phyloP scores from a whole-genome alignment of 2,797 vertebrate species.

The Miopithecus talapoin region DNA sequence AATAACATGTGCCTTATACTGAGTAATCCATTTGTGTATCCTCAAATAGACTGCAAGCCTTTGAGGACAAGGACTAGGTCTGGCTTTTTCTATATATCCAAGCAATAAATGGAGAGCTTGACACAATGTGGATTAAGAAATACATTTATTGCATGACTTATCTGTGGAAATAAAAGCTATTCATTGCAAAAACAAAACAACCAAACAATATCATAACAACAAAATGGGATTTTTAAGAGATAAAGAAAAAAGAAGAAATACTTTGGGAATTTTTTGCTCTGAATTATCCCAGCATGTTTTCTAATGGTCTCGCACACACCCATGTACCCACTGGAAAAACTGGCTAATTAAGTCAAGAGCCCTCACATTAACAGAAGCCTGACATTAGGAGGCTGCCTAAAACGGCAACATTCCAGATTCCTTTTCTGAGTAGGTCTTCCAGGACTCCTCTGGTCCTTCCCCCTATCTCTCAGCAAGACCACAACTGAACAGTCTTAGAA shows the following conservation, averaged over 20 bases:
- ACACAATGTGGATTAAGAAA: not conserved
- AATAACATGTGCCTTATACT: not conserved
- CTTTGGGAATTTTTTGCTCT: not conserved
- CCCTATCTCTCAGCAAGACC: not conserved
- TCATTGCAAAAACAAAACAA: constrained; percentile 9
- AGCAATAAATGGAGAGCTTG: not conserved
- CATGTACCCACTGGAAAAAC: not conserved
- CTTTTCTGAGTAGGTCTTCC: not conserved
- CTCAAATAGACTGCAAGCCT: not conserved
- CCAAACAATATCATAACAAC: not conserved
- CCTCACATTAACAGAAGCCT: not conserved
- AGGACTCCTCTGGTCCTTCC: not conserved
- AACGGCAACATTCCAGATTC: not conserved
- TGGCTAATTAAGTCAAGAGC: constrained; percentile 6
- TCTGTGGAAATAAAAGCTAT: not conserved
- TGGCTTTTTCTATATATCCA: not conserved
- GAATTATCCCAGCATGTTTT: not conserved
- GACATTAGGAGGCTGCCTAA: not conserved
- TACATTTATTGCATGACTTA: not conserved
- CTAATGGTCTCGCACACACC: not conserved
- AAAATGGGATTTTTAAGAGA: constrained; percentile 8
- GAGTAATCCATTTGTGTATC: not conserved
- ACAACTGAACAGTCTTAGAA: not conserved
- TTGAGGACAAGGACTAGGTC: not conserved
- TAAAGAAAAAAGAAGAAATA: not conserved